A percentile compares a stretch with the other conserved stretches of the same genome.
These are phyloP conservation scores for Exaiptasia diaphana DNA, from an alignment of 64 coral and sea anemone species.

Conservation along the genomic window DNA sequence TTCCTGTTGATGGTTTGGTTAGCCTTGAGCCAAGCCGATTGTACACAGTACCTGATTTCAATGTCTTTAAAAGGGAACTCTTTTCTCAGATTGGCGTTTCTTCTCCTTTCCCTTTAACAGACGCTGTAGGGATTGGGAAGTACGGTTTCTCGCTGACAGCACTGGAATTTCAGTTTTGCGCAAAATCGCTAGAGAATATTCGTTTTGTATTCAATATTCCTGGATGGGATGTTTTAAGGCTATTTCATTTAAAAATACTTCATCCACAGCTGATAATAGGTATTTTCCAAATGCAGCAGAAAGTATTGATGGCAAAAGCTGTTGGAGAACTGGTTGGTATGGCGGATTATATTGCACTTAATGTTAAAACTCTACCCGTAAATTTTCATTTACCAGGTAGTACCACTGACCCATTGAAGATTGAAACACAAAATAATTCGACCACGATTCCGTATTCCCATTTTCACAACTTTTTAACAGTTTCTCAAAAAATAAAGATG, in stretches of 20 bases:
- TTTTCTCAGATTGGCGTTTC: constrained; percentile 51
- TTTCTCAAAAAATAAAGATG: neutral
- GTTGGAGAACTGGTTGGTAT: constrained; percentile 13
- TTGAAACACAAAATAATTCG: neutral
- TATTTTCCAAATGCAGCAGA: neutral
- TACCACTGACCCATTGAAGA: neutral
- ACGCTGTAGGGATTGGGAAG: constrained; percentile 52
- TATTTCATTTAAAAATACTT: constrained; percentile 53
- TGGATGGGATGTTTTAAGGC: constrained; percentile 66
- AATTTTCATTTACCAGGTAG: constrained; percentile 16
- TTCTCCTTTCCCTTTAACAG: constrained; percentile 24
- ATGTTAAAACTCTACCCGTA: neutral
- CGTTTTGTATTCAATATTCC: constrained; percentile 26
- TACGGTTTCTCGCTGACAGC: constrained; percentile 49
- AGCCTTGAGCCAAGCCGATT: constrained; percentile 2
- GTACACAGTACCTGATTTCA: constrained; percentile 44
- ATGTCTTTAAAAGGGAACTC: constrained; percentile 9
- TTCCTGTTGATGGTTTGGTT: constrained; percentile 32
- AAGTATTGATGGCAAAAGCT: constrained; percentile 11
- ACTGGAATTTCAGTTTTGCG: constrained; percentile 15
- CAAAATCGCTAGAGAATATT: neutral
- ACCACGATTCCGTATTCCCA: neutral
- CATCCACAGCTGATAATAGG: constrained; percentile 30
- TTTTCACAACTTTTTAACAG: constrained; percentile 17
- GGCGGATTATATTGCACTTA: neutral